Evolutionary conservation across 2,888 invertebrate species (phyloP).

Genomic region (Synanthedon formicaeformis): DNA sequence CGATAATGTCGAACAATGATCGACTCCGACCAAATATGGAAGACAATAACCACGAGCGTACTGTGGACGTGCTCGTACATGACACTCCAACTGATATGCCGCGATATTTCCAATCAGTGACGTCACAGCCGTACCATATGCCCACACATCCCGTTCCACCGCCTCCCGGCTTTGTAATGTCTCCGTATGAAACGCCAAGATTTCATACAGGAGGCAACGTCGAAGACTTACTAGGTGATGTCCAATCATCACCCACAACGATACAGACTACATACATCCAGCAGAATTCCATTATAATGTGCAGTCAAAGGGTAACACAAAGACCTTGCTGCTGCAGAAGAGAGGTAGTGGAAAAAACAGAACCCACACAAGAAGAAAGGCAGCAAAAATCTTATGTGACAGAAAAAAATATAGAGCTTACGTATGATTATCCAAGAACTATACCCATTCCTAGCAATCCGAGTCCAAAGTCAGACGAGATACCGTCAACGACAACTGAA

Average conservation of each 20-base stretch:
- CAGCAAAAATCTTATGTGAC: slow-evolving; percentile 54
- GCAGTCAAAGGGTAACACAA: slow-evolving; percentile 53
- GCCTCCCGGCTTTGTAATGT: slow-evolving; percentile 55
- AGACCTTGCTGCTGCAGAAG: slow-evolving; percentile 50
- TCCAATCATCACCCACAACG: slow-evolving; percentile 62
- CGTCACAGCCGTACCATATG: slow-evolving; percentile 49
- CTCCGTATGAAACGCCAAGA: slow-evolving; percentile 47
- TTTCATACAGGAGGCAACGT: slow-evolving; percentile 74
- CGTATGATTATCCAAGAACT: slow-evolving; percentile 61
- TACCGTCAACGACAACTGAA: slow-evolving; percentile 52
- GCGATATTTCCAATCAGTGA: slow-evolving; percentile 54
- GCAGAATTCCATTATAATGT: slow-evolving; percentile 64
- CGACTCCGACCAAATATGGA: slow-evolving; percentile 28
- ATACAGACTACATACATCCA: slow-evolving; percentile 60
- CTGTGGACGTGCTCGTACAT: slow-evolving; percentile 58
- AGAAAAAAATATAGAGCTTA: slow-evolving; percentile 64
- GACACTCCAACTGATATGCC: slow-evolving; percentile 53
- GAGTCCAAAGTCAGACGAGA: slow-evolving; percentile 43
- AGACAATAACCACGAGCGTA: slow-evolving; percentile 42
- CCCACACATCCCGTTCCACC: slow-evolving; percentile 29
- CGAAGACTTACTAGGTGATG: slow-evolving; percentile 77
- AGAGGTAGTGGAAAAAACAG: slow-evolving; percentile 22
- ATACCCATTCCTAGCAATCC: slow-evolving; percentile 41
- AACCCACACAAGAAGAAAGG: slow-evolving; percentile 21
- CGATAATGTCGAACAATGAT: slow-evolving; percentile 26